A percentile compares a stretch with the other conserved stretches of the same genome.
phyloP scores from a whole-genome alignment of 2,113 vertebrate species.

The Percopsis transmontana region DNA sequence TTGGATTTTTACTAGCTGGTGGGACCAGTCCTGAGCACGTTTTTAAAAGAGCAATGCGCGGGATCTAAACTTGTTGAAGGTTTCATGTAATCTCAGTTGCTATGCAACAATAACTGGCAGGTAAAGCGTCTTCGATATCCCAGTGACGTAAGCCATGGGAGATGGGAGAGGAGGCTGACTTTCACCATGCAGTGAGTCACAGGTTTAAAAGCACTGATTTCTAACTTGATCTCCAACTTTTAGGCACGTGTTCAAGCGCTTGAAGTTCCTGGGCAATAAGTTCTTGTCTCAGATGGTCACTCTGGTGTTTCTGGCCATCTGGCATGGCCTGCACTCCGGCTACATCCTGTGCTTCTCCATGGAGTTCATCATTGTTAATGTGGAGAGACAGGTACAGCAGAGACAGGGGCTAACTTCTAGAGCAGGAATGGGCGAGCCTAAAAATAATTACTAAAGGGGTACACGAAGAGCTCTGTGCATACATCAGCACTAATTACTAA shows the following conservation, averaged over 20 bases:
- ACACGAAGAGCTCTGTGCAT: no score
- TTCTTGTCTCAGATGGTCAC: slow-evolving; percentile 86
- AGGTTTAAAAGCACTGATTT: slow-evolving; percentile 1
- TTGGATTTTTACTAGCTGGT: no score
- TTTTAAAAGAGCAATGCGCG: not conserved
- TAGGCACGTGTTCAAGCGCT: slow-evolving; percentile 92
- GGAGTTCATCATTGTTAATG: slow-evolving; percentile 92
- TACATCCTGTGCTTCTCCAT: slow-evolving; percentile 97
- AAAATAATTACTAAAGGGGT: no score
- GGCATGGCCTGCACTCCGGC: slow-evolving; percentile 95
- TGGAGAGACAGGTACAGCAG: slow-evolving; percentile 87
- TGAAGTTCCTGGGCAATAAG: slow-evolving; percentile 94
- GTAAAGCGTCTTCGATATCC: slow-evolving; percentile 7
- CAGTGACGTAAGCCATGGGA: not conserved
- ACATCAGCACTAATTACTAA: no score
- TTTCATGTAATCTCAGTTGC: slow-evolving; percentile 56
- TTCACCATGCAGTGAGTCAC: not conserved
- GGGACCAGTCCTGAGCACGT: no score
- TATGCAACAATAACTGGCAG: slow-evolving; percentile 53
- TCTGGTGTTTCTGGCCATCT: slow-evolving; percentile 89
- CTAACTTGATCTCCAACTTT: slow-evolving; percentile 4
- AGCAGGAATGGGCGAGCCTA: not conserved
- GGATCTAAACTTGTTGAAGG: slow-evolving; percentile 39
- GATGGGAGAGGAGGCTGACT: not conserved
- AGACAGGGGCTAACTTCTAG: not conserved